Evolutionary conservation across 2,113 vertebrate species (phyloP), one percentile per base, ranked within the genome.

Genomic region (Anthoscopus minutus): DNA sequence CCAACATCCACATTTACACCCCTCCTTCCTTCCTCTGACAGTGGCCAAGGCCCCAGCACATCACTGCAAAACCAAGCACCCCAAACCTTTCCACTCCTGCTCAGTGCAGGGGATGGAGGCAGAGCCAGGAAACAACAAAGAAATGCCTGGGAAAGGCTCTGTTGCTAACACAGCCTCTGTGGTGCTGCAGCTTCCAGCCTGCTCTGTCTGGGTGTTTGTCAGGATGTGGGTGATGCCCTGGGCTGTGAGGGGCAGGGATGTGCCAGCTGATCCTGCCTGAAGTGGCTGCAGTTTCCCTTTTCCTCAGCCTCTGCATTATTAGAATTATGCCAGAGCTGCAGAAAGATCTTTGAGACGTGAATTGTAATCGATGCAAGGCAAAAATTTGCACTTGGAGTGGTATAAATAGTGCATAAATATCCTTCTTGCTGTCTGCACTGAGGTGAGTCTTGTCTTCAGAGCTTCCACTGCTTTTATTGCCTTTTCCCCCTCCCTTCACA

Each of bases 391-490:
- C 85, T 86, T 66, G 79, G 62, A 86, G 74, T 61, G 50, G 54
- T 89, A 89, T 93, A 92, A 92, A 94, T 80, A 94, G 81, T 79
- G 78, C 85, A 94, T 92, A 92, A 89, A 86, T 93, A 85, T 84
- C 78, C 57, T 91, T 57, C 76, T 89, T 85, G 58, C 82, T 93
- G 85, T 73, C 93, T 93, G 71, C 37, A 33, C 79, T 42, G 79
- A 89, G 90, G 81, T 93, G 92, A 95, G 74, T 57, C 50, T 57
- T 65, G 85, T 89, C 90, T 96, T 93, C 74, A 94, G 66, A 95
- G 31, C 88, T 96, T 89, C 89, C 90, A 93, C 76, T 81, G 27
- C 3, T 67, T 84, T 93, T 76, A 89, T 40, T 81, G 69, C 28
- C 35, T 72, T 71, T 57, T 1, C 0, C 5, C 25, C 17, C 14